Base-by-base conservation (phyloP, 1,140 invertebrate genomes). In the Saccostrea cuccullata region DNA sequence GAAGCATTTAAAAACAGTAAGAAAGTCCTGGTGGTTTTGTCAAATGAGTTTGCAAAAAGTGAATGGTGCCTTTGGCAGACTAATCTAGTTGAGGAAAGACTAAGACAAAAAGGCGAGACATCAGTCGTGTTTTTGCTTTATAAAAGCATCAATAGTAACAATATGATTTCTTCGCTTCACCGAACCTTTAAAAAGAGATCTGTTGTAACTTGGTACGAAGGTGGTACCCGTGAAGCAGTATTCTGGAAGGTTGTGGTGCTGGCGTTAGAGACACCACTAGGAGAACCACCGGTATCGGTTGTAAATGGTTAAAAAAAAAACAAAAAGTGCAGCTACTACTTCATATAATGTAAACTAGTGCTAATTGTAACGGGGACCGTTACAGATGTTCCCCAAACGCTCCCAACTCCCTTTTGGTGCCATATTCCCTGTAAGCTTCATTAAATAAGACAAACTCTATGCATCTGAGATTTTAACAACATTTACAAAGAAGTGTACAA, bases 21-120 rank as follows among this genome's bases (percentile, higher is more conserved):
- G 73, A 87, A 87, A 47, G 23, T 82, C 1, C 55, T 87, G 30
- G 86, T 87, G 11, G n/a, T 83, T 11, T 56, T 87, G 86, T 82
- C 73, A 17, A 87, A 87, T 23, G 36, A 87, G 26, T 87, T 87
- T 64, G 77, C 86, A 60, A 87, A 87, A 82, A 83, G 55, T 60
- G 86, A 87, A 23, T 87, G 86, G 86, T 87, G 86, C 58, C 86
- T 82, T 23, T 87, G 86, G 86, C 67, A 87, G 36, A 20, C 58
- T 11, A 55, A 87, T 26, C 47, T 87, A 5, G 56, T 83, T 9
- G 70, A 87, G 20, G 86, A 87, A 64, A 56, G 86, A 17, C 23
- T 73, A 6, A 23, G 86, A 36, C 70, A 36, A 8, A 17, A 60
- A 17, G 86, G 86, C 2, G 82, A 87, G 23, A 26, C 55, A 12